Conservation (phyloP, 2,888 invertebrate genomes). For the Ectemnius lituratus region DNA sequence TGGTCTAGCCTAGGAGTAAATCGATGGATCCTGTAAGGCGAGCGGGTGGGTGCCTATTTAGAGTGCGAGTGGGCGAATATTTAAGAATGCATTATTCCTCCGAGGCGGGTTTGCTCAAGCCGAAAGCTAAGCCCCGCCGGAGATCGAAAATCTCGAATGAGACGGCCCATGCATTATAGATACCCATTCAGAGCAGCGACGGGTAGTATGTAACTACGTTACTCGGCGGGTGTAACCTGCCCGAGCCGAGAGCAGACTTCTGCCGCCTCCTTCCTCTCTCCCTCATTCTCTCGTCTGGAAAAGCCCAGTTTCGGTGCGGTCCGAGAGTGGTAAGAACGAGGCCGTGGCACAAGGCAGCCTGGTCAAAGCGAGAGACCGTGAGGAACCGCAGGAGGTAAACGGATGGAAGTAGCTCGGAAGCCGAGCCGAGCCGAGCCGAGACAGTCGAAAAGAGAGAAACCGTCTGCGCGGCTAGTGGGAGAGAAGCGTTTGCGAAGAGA, state of each 20-base stretch:
- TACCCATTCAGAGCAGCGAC: slow-evolving; percentile 63
- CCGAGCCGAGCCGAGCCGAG: neutral
- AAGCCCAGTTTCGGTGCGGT: neutral
- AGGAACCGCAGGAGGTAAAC: slow-evolving; percentile 40
- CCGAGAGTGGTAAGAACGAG: slow-evolving; percentile 21
- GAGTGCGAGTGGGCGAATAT: slow-evolving; percentile 53
- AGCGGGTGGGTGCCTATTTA: slow-evolving; percentile 25
- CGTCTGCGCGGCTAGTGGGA: neutral
- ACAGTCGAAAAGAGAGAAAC: no score
- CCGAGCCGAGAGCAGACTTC: slow-evolving; percentile 31
- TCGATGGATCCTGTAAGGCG: slow-evolving; percentile 35
- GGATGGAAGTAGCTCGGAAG: slow-evolving; percentile 28
- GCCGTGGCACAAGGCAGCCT: slow-evolving; percentile 25
- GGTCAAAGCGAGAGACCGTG: slow-evolving; percentile 29
- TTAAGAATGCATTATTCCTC: slow-evolving; percentile 63
- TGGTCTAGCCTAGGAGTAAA: slow-evolving; percentile 20
- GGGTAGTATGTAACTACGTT: slow-evolving; percentile 59
- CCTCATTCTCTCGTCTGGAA: no score
- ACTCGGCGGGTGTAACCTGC: slow-evolving; percentile 46
- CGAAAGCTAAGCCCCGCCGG: slow-evolving; percentile 58
- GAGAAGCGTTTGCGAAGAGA: slow-evolving; percentile 16
- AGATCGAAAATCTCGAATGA: slow-evolving; percentile 70
- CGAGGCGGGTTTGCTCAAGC: slow-evolving; percentile 44
- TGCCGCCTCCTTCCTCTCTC: slow-evolving; percentile 5
- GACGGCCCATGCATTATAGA: slow-evolving; percentile 70